These are phyloP conservation scores for Serripes groenlandicus DNA, from an alignment of 2,888 invertebrate species.

Conservation along the genomic window DNA sequence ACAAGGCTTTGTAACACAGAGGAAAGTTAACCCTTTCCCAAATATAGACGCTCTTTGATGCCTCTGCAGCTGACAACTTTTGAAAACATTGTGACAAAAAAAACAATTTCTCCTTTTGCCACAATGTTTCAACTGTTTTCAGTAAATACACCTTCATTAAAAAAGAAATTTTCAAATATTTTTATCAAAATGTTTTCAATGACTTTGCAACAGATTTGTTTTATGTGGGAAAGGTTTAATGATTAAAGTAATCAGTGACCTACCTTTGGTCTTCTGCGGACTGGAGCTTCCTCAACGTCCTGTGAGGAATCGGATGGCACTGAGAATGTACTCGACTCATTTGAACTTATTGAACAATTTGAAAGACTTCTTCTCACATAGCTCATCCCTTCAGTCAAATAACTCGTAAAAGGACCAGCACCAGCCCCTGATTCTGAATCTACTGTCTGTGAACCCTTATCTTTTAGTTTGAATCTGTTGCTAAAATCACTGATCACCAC, in stretches of 20 bases:
- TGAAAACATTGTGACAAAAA: too few relatives aligned
- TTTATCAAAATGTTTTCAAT: too few relatives aligned
- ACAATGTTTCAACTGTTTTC: too few relatives aligned
- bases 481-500: slow-evolving; percentile 73
- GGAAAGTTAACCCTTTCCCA: too few relatives aligned
- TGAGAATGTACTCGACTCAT: slow-evolving; percentile 47
- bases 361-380: slow-evolving; percentile 43
- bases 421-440: slow-evolving; percentile 4
- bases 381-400: not conserved
- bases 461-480: slow-evolving; percentile 19
- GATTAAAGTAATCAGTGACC: not conserved
- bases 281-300: slow-evolving; percentile 43
- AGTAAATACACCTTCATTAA: too few relatives aligned
- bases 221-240: too few relatives aligned
- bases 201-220: too few relatives aligned
- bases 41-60: too few relatives aligned
- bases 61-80: too few relatives aligned
- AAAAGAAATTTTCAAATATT: too few relatives aligned
- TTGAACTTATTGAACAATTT: slow-evolving; percentile 62
- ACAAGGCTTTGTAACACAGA: too few relatives aligned
- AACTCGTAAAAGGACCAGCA: slow-evolving; percentile 27
- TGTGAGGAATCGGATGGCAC: slow-evolving; percentile 56
- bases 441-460: slow-evolving; percentile 47
- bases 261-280: slow-evolving; percentile 39
- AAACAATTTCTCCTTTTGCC: too few relatives aligned